phyloP scores from a whole-genome alignment of 2,113 vertebrate genomes.

The Ia io region DNA sequence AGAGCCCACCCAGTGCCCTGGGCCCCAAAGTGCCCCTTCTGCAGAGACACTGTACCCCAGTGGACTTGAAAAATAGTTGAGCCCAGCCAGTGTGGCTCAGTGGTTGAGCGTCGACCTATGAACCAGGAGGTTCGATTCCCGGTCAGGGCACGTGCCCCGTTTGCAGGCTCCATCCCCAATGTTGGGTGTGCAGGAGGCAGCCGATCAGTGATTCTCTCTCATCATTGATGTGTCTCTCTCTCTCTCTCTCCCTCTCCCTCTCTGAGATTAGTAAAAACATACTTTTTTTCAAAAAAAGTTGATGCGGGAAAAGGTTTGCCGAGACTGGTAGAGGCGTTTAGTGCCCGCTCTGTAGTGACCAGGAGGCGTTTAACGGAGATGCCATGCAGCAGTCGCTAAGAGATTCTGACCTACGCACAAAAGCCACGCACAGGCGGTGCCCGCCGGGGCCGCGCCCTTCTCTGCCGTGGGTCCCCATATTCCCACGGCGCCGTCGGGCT shows the following conservation, averaged over 20 bases:
- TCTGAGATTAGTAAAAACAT: too few species aligned
- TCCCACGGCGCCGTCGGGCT: constrained; percentile 78
- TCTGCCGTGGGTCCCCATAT: constrained; percentile 80
- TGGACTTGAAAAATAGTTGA: constrained; percentile 74
- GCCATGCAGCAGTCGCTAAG: constrained; percentile 81
- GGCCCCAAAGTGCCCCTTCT: constrained; percentile 64
- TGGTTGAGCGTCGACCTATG: too few species aligned
- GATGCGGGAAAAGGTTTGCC: constrained; percentile 67
- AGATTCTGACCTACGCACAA: constrained; percentile 80
- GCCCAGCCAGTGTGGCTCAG: too few species aligned
- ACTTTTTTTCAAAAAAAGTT: too few species aligned
- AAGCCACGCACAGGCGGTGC: constrained; percentile 66
- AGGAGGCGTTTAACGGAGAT: constrained; percentile 84
- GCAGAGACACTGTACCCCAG: constrained; percentile 57
- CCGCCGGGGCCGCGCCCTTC: constrained; percentile 78
- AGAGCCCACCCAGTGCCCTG: background rate
- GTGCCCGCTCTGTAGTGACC: constrained; percentile 76
- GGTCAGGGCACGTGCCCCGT: too few species aligned
- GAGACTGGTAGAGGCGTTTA: constrained; percentile 65
- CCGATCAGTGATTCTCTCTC: too few species aligned
- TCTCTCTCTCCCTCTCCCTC: too few species aligned
- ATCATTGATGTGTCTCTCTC: too few species aligned
- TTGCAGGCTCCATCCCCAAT: too few species aligned
- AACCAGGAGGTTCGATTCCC: too few species aligned
- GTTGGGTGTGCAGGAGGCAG: too few species aligned